phyloP scores from a whole-genome alignment of 2,797 vertebrate genomes.

The Eupleurogrammus muticus region DNA sequence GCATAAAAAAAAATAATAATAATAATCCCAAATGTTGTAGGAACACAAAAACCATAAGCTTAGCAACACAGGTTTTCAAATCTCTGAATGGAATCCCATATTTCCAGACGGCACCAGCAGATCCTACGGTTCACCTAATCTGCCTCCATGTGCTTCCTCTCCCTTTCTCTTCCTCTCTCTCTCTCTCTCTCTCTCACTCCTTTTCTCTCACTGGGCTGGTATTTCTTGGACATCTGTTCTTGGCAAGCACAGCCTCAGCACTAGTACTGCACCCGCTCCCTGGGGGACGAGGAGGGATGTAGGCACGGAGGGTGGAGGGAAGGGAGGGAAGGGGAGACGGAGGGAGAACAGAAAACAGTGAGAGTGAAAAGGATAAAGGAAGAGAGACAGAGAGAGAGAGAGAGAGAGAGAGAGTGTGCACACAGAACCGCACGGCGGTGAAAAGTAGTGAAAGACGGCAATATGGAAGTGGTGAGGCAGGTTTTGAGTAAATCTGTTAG shows the following conservation, averaged over 20 bases:
- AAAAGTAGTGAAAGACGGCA: constrained; percentile 53
- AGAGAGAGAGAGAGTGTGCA: constrained; percentile 36
- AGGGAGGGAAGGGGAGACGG: constrained; percentile 34
- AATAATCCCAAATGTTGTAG: constrained; percentile 73
- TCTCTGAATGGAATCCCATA: constrained; percentile 72
- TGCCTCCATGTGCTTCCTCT: constrained; percentile 78
- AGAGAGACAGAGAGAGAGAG: constrained; percentile 19
- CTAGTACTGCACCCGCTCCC: constrained; percentile 69
- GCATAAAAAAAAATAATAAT: constrained; percentile 36
- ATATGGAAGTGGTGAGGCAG: constrained; percentile 68
- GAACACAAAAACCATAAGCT: constrained; percentile 74
- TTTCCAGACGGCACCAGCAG: constrained; percentile 74
- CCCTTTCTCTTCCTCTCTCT: constrained; percentile 48
- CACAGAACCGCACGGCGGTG: constrained; percentile 45
- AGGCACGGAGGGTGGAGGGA: constrained; percentile 58
- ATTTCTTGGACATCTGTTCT: constrained; percentile 87
- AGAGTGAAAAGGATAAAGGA: constrained; percentile 57
- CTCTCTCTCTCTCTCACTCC: constrained; percentile 50
- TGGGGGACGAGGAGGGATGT: constrained; percentile 71
- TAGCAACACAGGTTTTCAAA: constrained; percentile 74
- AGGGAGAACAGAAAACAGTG: constrained; percentile 58
- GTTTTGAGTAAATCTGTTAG: constrained; percentile 76
- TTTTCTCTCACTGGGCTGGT: constrained; percentile 77
- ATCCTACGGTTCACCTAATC: constrained; percentile 80
- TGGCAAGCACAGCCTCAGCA: constrained; percentile 72